phyloP scores from a whole-genome alignment of 2,888 invertebrate species.

The Prostheceraeus crozeri region DNA sequence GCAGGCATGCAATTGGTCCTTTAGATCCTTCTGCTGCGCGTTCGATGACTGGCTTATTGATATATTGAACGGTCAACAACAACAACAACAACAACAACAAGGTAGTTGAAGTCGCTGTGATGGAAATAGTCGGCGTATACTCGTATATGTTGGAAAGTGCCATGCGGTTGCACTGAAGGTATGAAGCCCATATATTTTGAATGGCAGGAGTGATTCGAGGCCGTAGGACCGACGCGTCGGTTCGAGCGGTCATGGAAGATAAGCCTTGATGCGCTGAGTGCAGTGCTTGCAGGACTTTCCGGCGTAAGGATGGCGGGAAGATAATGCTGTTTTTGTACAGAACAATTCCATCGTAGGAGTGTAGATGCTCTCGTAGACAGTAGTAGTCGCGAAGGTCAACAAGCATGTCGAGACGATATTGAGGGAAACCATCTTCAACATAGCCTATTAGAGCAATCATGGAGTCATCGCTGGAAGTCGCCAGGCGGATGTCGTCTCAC shows the following conservation, averaged over 20 bases:
- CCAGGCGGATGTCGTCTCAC: conserved; percentile 2
- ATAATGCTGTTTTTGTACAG: background rate
- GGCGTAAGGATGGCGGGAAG: conserved; percentile 48
- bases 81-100: too few species aligned
- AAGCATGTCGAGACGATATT: conserved; percentile 5
- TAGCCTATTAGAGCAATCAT: background rate
- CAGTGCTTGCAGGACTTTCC: background rate
- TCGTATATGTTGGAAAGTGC: too few species aligned
- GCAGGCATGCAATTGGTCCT: too few species aligned
- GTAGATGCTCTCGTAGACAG: conserved; percentile 48
- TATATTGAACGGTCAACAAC: too few species aligned
- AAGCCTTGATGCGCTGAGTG: conserved; percentile 8
- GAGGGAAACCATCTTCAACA: background rate
- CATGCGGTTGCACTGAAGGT: conserved; percentile 9
- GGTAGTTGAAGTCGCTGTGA: too few species aligned
- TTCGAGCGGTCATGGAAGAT: conserved; percentile 6
- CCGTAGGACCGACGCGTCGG: too few species aligned
- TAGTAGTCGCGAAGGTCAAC: conserved; percentile 44
- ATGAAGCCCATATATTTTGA: background rate
- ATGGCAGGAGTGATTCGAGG: conserved; percentile 43
- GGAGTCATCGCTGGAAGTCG: background rate
- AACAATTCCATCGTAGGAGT: background rate
- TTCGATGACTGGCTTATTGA: too few species aligned
- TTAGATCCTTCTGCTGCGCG: too few species aligned
- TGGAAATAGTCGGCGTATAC: too few species aligned